Evolutionary conservation across 2,113 vertebrate genomes (phyloP).

Genomic region (Megalops atlanticus): DNA sequence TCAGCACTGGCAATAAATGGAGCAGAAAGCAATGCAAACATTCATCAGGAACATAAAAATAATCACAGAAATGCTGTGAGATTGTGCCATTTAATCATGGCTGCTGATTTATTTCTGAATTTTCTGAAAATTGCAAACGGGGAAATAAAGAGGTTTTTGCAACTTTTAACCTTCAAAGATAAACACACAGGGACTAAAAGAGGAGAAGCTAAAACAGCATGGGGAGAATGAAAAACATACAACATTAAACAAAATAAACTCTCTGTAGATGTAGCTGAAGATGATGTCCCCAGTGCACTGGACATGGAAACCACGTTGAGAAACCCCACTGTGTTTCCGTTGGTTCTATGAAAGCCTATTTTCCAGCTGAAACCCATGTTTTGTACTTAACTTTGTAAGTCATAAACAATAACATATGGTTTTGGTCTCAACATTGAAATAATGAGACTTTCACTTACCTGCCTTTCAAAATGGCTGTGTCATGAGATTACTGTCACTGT

Average conservation of each 20-base stretch:
- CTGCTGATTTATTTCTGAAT: not conserved
- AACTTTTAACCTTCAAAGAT: not conserved
- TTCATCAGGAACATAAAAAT: not conserved
- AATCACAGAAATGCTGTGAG: not conserved
- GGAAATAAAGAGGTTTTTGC: not conserved
- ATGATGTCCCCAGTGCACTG: not conserved
- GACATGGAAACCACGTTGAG: not conserved
- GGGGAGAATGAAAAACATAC: constrained; percentile 34
- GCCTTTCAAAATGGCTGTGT: not conserved
- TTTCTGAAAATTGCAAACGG: not conserved
- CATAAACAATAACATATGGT: too few relatives aligned
- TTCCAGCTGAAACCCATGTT: not conserved
- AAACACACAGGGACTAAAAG: not conserved
- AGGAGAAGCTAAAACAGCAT: not conserved
- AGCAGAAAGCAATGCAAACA: too few relatives aligned
- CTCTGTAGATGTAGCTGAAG: constrained; percentile 27
- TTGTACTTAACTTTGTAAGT: not conserved
- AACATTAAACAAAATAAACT: constrained; percentile 46
- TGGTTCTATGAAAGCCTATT: not conserved
- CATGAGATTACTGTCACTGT: too few relatives aligned
- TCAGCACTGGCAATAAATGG: too few relatives aligned
- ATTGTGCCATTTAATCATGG: too few relatives aligned
- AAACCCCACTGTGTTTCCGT: not conserved
- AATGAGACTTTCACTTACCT: not conserved
- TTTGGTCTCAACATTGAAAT: too few relatives aligned